Evolutionary conservation across 2,113 vertebrate species (phyloP).

Genomic region (Cranoglanis bouderius): DNA sequence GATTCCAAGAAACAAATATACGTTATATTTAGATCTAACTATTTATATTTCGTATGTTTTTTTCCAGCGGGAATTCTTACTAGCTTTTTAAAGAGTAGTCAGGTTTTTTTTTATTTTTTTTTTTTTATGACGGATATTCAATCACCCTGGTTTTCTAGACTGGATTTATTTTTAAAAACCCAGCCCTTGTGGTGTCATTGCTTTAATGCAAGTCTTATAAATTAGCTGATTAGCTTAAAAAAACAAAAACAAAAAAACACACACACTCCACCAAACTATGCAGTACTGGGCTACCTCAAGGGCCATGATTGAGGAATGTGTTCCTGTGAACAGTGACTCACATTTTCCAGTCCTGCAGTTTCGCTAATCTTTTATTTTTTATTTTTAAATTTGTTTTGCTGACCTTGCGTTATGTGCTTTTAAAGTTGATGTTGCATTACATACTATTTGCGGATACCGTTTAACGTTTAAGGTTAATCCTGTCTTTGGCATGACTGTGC

Average conservation of each 20-base stretch:
- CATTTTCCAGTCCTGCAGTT: background rate
- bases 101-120: too few species aligned
- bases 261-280: background rate
- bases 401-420: background rate
- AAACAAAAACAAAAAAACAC: background rate
- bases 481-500: background rate
- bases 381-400: background rate
- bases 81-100: background rate
- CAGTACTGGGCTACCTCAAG: background rate
- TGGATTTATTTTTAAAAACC: background rate
- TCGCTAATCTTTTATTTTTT: background rate
- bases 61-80: background rate
- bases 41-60: background rate
- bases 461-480: background rate
- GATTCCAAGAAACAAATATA: background rate
- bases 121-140: background rate
- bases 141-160: background rate
- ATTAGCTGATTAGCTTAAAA: background rate
- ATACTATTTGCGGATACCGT: background rate
- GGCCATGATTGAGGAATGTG: background rate
- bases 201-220: background rate
- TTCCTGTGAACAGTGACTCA: background rate
- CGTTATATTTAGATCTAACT: background rate
- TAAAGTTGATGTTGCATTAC: background rate
- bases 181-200: background rate